phyloP scores from a whole-genome alignment of 2,113 vertebrate genomes.

The Eulemur macaco region DNA sequence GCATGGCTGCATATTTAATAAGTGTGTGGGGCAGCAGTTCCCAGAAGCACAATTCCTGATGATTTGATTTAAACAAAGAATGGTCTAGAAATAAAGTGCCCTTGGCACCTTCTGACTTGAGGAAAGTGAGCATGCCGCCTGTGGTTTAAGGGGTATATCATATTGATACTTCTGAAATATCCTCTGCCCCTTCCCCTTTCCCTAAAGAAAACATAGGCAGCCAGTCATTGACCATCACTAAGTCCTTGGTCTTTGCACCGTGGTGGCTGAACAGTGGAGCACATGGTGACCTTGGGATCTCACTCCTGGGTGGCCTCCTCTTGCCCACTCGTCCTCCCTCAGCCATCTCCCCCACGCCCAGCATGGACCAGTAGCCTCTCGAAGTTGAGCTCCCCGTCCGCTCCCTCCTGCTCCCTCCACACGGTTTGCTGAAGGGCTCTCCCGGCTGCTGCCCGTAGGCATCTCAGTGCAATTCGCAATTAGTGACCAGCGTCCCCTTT shows the following conservation, averaged over 20 bases:
- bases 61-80: slow-evolving; percentile 45
- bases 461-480: not conserved
- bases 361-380: not conserved
- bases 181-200: not conserved
- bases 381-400: rapidly evolving
- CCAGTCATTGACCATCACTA: not conserved
- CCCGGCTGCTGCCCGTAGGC: rapidly evolving
- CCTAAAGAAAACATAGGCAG: not conserved
- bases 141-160: not conserved
- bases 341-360: not conserved
- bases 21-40: not conserved
- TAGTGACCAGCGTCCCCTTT: not conserved
- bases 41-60: slow-evolving; percentile 13
- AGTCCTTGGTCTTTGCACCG: not conserved
- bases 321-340: not conserved
- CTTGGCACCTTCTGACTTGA: not conserved
- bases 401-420: rapidly evolving
- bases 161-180: not conserved
- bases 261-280: not conserved
- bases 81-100: not conserved
- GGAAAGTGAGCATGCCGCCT: rapidly evolving
- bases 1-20: slow-evolving; percentile 25
- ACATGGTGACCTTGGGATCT: not conserved
- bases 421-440: rapidly evolving
- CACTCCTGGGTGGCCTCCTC: not conserved